phyloP scores from a whole-genome alignment of 2,888 invertebrate species.

The Fabriciana adippe region DNA sequence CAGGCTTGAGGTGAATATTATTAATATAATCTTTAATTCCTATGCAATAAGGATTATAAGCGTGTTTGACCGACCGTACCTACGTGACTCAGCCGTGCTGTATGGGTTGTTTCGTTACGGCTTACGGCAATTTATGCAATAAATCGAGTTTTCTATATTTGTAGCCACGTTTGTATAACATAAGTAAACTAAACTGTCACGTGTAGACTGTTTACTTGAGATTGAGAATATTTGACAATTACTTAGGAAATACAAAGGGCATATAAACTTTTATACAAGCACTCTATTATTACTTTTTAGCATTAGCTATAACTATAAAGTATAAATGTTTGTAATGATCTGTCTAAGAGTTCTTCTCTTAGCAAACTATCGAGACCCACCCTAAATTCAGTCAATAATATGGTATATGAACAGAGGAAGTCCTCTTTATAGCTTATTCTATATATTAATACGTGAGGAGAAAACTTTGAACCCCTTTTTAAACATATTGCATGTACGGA shows the following conservation, averaged over 20 bases:
- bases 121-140: conserved; percentile 37
- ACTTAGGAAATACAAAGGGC: too few relatives aligned
- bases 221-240: conserved; percentile 4
- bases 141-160: conserved; percentile 36
- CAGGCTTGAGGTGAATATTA: conserved; percentile 17
- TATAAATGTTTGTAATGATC: too few relatives aligned
- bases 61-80: conserved; percentile 20
- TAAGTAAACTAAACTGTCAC: conserved; percentile 10
- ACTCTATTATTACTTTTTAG: neutral
- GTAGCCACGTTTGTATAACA: conserved; percentile 25
- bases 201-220: conserved; percentile 3
- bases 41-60: conserved; percentile 12
- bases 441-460: too few relatives aligned
- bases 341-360: too few relatives aligned
- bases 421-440: too few relatives aligned
- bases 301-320: neutral
- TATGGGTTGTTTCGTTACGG: conserved; percentile 36
- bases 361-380: too few relatives aligned
- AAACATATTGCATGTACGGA: too few relatives aligned
- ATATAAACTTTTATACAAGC: neutral
- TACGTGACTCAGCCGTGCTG: conserved; percentile 38
- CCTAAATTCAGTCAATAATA: too few relatives aligned
- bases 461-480: too few relatives aligned
- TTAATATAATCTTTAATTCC: conserved; percentile 29
- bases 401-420: too few relatives aligned